Evolutionary conservation across 2,797 vertebrate species (phyloP).

Genomic region (Sarcophilus harrisii): DNA sequence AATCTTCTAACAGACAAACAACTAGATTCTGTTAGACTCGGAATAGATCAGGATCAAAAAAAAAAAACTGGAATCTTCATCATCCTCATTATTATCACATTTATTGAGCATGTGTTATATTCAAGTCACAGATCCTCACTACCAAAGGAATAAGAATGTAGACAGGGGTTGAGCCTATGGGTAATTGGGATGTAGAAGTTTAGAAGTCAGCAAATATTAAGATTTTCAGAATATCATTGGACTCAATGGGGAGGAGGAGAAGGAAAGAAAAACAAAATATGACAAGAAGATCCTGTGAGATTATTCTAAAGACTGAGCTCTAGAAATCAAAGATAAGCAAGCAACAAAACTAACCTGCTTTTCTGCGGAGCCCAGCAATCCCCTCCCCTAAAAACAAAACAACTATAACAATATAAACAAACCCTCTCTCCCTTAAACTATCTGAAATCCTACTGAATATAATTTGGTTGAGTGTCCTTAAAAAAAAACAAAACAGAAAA

Average conservation of each 20-base stretch:
- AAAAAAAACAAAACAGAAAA: not conserved
- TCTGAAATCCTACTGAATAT: not conserved
- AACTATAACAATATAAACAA: not conserved
- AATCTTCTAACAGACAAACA: not conserved
- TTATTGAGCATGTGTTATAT: not conserved
- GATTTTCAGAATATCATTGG: not conserved
- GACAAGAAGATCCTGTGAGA: not conserved
- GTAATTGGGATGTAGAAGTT: not conserved
- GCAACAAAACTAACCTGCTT: not conserved
- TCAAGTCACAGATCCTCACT: not conserved
- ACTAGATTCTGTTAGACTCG: not conserved
- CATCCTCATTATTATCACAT: not conserved
- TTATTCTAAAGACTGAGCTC: not conserved
- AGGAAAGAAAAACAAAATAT: not conserved
- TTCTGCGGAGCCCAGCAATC: not conserved
- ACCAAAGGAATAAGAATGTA: not conserved
- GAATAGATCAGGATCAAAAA: not conserved
- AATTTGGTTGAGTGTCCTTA: not conserved
- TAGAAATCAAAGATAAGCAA: not conserved
- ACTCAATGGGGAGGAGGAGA: not conserved
- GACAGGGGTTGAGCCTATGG: not conserved
- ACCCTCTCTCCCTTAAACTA: not conserved
- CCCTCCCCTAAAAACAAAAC: not conserved
- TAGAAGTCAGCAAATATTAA: not conserved
- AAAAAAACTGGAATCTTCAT: not conserved